A percentile compares a stretch with the other conserved stretches of the same genome.
These are phyloP conservation scores for Romanomermis culicivorax DNA, from an alignment of 2,888 invertebrate genomes.

Conservation along the genomic window DNA sequence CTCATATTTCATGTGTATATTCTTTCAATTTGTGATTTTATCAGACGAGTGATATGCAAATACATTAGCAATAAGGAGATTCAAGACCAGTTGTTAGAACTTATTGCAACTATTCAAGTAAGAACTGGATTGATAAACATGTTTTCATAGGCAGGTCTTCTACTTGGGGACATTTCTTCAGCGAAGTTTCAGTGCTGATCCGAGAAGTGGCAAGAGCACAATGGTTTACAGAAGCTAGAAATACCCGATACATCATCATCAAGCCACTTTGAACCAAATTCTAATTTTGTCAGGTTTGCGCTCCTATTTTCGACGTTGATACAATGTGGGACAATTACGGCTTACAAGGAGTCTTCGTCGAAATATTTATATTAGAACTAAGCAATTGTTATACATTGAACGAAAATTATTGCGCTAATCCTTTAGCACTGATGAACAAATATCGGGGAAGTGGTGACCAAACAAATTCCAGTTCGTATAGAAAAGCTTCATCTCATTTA, in stretches of 20 bases:
- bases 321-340: conserved; percentile 24
- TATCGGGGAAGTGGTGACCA: background rate
- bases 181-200: no score
- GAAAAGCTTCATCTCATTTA: background rate
- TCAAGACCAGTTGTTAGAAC: background rate
- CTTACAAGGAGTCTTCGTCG: conserved; percentile 17
- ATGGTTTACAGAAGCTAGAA: no score
- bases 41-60: conserved; percentile 16
- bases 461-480: background rate
- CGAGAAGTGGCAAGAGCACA: no score
- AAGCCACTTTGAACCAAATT: no score
- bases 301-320: conserved; percentile 28
- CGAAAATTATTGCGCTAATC: conserved; percentile 21
- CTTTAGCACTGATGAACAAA: conserved; percentile 18
- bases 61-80: conserved; percentile 9
- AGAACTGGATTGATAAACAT: no score
- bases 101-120: background rate
- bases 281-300: conserved; percentile 15
- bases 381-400: conserved; percentile 22
- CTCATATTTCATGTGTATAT: conserved; percentile 19
- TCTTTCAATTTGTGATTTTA: conserved; percentile 19
- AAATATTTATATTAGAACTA: conserved; percentile 23
- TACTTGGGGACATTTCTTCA: no score
- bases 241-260: no score
- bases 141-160: no score